phyloP scores from a whole-genome alignment of 2,888 invertebrate genomes.

The Sminthurinus aureus region DNA sequence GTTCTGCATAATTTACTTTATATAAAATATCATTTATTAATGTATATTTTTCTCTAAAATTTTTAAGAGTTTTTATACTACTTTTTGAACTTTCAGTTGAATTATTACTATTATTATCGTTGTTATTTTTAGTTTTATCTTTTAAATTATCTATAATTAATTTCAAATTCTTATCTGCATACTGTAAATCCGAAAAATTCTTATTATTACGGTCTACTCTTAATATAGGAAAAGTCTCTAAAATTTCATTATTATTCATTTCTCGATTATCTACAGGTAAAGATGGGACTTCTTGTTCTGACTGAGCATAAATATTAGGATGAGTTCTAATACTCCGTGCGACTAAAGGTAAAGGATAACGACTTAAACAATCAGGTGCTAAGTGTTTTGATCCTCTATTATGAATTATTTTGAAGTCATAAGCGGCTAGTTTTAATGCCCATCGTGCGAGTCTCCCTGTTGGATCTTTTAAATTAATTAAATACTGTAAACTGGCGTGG shows the following conservation, averaged over 20 bases:
- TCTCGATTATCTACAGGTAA: background rate
- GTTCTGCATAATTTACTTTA: background rate
- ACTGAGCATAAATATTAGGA: background rate
- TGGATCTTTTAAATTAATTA: conserved; percentile 62
- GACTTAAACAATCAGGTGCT: conserved; percentile 62
- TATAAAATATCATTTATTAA: conserved; percentile 9
- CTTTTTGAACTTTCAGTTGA: too few species aligned
- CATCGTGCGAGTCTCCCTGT: conserved; percentile 64
- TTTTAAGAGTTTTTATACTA: too few species aligned
- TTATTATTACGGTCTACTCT: background rate
- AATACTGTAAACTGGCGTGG: conserved; percentile 65
- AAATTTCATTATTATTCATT: background rate
- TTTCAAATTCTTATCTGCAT: background rate
- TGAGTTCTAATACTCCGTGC: background rate
- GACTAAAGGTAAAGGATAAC: conserved; percentile 42
- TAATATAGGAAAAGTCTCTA: background rate
- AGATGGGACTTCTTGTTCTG: too few species aligned
- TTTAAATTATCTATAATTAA: background rate
- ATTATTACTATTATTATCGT: background rate
- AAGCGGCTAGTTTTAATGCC: conserved; percentile 63
- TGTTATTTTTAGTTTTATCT: too few species aligned
- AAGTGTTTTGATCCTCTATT: conserved; percentile 62
- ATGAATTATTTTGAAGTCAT: conserved; percentile 62
- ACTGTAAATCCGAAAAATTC: background rate
- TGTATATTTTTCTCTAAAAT: conserved; percentile 19